Base-by-base conservation (phyloP, 64 coral and sea anemone species). In the Hydrozoanthus tunicans region DNA sequence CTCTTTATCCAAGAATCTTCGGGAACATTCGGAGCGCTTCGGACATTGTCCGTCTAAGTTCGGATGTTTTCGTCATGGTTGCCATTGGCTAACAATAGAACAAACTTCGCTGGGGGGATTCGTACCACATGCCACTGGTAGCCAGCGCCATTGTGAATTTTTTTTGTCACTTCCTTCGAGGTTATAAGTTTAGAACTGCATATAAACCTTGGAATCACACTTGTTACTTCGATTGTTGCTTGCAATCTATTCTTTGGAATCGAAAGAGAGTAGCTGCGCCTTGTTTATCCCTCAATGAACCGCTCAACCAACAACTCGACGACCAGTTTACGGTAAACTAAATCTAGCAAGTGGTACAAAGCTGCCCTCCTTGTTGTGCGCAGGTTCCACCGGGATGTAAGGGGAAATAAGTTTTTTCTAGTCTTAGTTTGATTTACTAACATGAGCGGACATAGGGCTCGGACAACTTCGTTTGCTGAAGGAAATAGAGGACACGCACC, bases 391-490 rank as follows among this genome's bases (percentile, higher is more conserved):
- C 83, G 90, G 89, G 82, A 97, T 97, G 94, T 95, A 94, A 94
- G 86, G 85, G 91, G 83, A 82, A 84, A 91, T 85, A 64, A 91
- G 85, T 93, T 93, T 79, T 79, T 77, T 64, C 91, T 59, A 53
- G 81, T 82, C 85, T 90, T 17, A 82, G 79, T 62, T 82, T 73
- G 84, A 89, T 99, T 94, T 81, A 80, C 90, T 79, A 90, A 75
- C 27, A 99, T 99, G 97, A 99, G 97, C 70, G 94, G 94, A 24
- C 94, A 96, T 77, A 99, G 97, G 89, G 94, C 97, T 75, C 89
- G 97, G 77, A 99, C 97, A 92, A 99, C 97, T 66, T 99, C 97
- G 79, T 95, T 99, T 93, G 97, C 94, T 55, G 97, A 99, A 92
- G 83, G 92, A 82, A 89, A 93, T 52, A 99, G 96, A 89, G 84